Evolutionary conservation across 2,888 invertebrate species (phyloP), one percentile per base, ranked within the genome.

Genomic region (Brachyptera putata): DNA sequence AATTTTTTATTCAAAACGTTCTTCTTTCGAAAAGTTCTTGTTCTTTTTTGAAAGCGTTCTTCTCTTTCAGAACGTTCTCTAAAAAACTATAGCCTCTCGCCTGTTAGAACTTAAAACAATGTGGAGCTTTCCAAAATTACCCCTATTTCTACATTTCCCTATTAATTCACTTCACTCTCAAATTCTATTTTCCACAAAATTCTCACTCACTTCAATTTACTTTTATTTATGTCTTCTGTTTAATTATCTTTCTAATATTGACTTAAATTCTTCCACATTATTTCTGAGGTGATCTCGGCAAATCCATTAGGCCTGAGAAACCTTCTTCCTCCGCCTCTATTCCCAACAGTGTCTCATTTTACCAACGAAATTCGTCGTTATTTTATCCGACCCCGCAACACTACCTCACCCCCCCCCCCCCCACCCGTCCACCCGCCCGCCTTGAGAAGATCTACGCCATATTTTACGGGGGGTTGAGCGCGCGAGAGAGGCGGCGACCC

Each of bases 341-440:
- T 43, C 43, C 43, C 43, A 5, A 18, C 21, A 21, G 43, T 11
- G 14, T 16, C 43, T 43, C 43, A 43, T 53, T 34, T 53, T 53
- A 53, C 53, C 53, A 53, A 22, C 21, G 22, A 53, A 53, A 53
- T 34, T 53, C 34, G 53, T 18, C 53, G 30, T 53, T 53, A 53
- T 53, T 53, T 53, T 53, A 53, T 53, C 53, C 21, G 36, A 11
- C 9, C 53, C 16, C 18, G 16, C 34, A 16, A 18, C 26, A 16
- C 13, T 41, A 5, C 11, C 41, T 41, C 41, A 41, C 41, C 41
- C 21, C n/a, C 3, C 41, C 16, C n/a, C n/a, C 37, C 9, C 37
- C 16, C 3, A 13, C 11, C 11, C 5, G 41, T 16, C 21, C 41
- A n/a, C n/a, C n/a, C n/a, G n/a, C n/a, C n/a, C n/a, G n/a, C n/a